Evolutionary conservation across 2,113 vertebrate species (phyloP).

Genomic region (Micronycteris hirsuta): DNA sequence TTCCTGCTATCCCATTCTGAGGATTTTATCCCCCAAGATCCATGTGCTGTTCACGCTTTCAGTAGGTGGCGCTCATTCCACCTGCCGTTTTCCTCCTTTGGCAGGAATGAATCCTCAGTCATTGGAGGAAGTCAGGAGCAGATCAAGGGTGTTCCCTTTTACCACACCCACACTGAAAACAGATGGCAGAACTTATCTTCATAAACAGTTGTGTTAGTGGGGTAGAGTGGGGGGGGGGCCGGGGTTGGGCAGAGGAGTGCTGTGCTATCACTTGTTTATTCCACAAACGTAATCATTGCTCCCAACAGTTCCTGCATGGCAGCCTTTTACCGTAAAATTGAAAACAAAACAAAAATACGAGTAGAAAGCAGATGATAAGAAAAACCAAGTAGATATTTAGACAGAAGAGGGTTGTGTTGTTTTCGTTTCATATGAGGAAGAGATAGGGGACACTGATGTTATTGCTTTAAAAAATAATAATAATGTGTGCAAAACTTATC

Average conservation of each 20-base stretch:
- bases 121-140: neutral
- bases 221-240: neutral
- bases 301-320: neutral
- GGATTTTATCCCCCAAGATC: neutral
- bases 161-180: neutral
- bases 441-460: neutral
- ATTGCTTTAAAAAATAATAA: neutral
- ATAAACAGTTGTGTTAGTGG: neutral
- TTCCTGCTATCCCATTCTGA: neutral
- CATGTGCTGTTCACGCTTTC: neutral
- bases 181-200: neutral
- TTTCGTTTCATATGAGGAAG: neutral
- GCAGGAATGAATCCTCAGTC: neutral
- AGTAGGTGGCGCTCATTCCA: constrained; percentile 56
- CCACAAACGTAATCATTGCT: neutral
- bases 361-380: neutral
- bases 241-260: neutral
- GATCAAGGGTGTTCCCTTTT: neutral
- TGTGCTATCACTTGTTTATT: neutral
- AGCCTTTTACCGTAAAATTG: neutral
- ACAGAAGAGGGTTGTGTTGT: neutral
- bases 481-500: neutral
- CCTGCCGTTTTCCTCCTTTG: neutral
- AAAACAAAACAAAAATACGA: neutral
- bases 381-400: neutral